Percentiles rank a stretch among this genome's conserved stretches.
These are phyloP conservation scores for Trinorchestia longiramus DNA, from an alignment of 1,140 invertebrate species.

Conservation along the genomic window DNA sequence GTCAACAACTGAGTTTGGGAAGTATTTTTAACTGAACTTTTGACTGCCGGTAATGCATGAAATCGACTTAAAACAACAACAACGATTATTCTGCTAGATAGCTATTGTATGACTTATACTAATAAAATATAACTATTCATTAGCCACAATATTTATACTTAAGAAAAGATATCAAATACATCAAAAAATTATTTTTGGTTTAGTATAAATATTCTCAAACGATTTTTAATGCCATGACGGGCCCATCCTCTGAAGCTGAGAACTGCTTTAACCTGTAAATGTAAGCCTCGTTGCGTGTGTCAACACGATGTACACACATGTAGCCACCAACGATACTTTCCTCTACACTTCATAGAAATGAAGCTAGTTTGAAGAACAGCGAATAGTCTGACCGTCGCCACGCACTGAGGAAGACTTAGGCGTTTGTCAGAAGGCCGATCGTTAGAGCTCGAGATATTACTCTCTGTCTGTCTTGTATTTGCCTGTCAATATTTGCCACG, in stretches of 20 bases:
- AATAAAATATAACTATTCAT: neutral
- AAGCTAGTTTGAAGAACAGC: neutral
- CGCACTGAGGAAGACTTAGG: neutral
- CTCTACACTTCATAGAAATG: neutral
- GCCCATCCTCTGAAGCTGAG: no score
- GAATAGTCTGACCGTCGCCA: neutral
- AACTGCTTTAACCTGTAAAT: neutral
- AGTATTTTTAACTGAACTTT: no score
- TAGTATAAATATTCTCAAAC: neutral
- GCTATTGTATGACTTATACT: no score
- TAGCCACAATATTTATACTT: neutral
- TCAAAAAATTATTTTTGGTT: neutral
- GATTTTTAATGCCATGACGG: neutral
- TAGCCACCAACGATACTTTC: neutral
- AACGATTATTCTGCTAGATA: no score
- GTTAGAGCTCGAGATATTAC: constrained; percentile 47
- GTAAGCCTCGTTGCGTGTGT: neutral
- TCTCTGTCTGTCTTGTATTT: constrained; percentile 55
- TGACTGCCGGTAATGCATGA: no score
- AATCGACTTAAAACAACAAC: no score
- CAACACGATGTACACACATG: neutral
- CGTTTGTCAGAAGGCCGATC: constrained; percentile 7
- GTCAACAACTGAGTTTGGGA: no score
- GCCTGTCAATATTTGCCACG: constrained; percentile 39
- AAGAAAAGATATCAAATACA: neutral